These are phyloP conservation scores for Poliocrania exsul DNA, from an alignment of 2,797 vertebrate genomes.

Conservation along the genomic window DNA sequence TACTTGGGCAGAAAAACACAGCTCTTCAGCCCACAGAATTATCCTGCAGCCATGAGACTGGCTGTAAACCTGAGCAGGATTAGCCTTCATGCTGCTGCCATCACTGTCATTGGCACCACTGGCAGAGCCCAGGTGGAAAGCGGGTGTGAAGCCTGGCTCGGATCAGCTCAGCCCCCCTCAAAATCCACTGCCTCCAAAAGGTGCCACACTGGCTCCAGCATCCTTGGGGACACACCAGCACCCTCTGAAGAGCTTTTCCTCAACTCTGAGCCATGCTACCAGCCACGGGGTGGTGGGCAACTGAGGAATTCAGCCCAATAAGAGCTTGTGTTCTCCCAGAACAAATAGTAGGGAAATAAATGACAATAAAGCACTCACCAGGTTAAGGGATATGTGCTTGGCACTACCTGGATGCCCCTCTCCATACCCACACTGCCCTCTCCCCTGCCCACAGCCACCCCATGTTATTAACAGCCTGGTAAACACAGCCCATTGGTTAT, in stretches of 20 bases:
- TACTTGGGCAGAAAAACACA: not conserved
- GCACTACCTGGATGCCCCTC: not conserved
- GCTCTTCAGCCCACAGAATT: not conserved
- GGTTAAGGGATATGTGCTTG: not conserved
- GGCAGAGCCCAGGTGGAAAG: accelerated
- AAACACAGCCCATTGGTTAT: slow-evolving; percentile 68
- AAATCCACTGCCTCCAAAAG: not conserved
- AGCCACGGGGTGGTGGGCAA: not conserved
- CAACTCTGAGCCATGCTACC: not conserved
- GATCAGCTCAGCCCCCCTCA: not conserved
- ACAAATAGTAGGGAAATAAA: not conserved
- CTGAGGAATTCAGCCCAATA: not conserved
- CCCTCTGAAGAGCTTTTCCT: not conserved
- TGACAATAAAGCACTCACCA: not conserved
- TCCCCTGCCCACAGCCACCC: not conserved
- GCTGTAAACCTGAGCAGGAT: not conserved
- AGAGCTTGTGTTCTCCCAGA: not conserved
- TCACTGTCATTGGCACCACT: accelerated
- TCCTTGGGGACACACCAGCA: not conserved
- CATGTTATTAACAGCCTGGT: slow-evolving; percentile 50
- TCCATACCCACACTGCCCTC: not conserved
- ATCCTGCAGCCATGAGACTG: not conserved
- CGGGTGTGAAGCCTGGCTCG: not conserved
- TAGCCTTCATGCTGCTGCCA: not conserved
- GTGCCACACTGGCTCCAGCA: not conserved